These are phyloP conservation scores for Synergus laeviventris DNA, from an alignment of 2,888 invertebrate genomes.

Conservation along the genomic window DNA sequence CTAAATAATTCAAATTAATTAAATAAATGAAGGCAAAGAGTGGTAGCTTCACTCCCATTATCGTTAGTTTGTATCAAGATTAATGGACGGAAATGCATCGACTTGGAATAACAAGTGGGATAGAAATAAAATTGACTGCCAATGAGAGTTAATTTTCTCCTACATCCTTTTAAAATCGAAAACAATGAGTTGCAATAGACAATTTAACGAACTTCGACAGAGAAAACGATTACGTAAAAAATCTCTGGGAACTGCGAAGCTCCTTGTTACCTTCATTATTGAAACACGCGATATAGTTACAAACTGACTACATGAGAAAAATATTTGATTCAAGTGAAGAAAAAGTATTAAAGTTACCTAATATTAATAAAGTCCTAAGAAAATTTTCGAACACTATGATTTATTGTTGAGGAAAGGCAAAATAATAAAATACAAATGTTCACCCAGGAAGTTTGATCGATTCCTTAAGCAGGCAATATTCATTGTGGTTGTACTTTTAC, in stretches of 20 bases:
- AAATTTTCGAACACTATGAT: too few species aligned
- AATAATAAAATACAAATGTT: neutral
- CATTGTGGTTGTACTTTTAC: constrained; percentile 65
- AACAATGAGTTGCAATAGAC: neutral
- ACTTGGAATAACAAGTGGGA: neutral
- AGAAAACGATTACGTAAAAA: neutral
- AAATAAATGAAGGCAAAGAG: neutral
- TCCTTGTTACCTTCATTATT: neutral
- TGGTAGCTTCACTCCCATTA: constrained; percentile 2
- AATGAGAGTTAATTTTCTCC: neutral
- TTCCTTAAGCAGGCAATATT: constrained; percentile 56
- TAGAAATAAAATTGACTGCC: neutral
- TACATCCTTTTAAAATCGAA: neutral
- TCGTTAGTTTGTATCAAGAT: neutral
- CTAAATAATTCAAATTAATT: neutral
- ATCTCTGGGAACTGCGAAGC: neutral
- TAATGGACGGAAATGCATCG: neutral
- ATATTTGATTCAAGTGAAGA: neutral
- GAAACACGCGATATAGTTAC: neutral
- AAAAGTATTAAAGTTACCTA: neutral
- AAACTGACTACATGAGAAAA: neutral
- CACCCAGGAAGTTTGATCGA: constrained; percentile 24
- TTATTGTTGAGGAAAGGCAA: neutral
- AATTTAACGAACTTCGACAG: neutral
- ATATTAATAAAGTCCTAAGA: too few species aligned